Evolutionary conservation across 2,113 vertebrate genomes (phyloP).

Genomic region (Mandrillus leucophaeus): DNA sequence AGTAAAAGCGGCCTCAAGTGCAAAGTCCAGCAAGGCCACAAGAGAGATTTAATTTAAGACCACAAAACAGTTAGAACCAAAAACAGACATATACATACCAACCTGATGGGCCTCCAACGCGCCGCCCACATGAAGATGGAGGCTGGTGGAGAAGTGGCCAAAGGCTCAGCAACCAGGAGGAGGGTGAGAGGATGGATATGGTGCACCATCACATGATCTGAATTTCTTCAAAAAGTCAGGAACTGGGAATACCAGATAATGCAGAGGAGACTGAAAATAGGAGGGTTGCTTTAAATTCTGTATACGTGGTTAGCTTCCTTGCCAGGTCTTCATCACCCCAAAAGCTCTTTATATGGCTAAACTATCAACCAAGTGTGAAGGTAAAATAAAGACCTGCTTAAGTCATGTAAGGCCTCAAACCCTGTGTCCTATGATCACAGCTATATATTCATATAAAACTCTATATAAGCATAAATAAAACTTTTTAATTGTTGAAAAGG

Average conservation of each 20-base stretch:
- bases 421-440: not conserved
- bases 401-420: not conserved
- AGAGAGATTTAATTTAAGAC: not conserved
- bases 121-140: not conserved
- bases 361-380: not conserved
- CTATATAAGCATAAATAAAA: not conserved
- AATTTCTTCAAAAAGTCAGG: not conserved
- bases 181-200: not conserved
- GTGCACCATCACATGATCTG: not conserved
- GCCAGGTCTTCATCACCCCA: no score
- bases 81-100: not conserved
- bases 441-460: not conserved
- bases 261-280: not conserved
- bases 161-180: not conserved
- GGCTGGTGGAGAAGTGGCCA: not conserved
- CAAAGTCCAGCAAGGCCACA: not conserved
- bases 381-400: not conserved
- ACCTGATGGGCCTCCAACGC: not conserved
- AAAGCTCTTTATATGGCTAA: not conserved
- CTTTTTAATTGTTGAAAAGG: not conserved
- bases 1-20: not conserved
- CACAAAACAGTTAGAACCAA: not conserved
- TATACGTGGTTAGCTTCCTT: not conserved
- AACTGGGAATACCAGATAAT: not conserved
- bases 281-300: not conserved